Evolutionary conservation across 2,113 vertebrate genomes (phyloP).

Genomic region (Panthera uncia): DNA sequence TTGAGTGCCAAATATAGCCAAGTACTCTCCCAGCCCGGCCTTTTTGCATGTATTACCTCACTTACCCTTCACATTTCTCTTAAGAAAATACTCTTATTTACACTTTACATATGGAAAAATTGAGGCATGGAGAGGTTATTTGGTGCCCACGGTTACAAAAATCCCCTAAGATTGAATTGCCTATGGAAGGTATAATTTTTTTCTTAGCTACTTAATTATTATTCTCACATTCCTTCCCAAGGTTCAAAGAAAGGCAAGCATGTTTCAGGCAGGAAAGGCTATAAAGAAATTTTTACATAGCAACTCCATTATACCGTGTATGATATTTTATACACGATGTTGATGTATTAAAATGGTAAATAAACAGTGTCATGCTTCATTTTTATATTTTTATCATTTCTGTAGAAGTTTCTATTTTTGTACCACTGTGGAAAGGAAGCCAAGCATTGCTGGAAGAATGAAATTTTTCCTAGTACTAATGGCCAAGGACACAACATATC

Average conservation of each 20-base stretch:
- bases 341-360: background rate
- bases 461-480: background rate
- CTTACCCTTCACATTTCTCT: background rate
- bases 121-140: background rate
- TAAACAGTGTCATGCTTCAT: background rate
- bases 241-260: background rate
- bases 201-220: background rate
- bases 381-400: background rate
- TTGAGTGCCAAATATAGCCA: background rate
- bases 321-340: background rate
- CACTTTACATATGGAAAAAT: background rate
- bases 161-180: background rate
- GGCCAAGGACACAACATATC: background rate
- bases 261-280: background rate
- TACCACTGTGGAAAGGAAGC: background rate
- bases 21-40: background rate
- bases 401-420: background rate
- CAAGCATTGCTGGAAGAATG: background rate
- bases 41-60: background rate
- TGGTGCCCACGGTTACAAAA: background rate
- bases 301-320: background rate
- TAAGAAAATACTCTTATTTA: background rate
- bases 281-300: background rate
- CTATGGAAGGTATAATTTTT: background rate
- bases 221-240: background rate